A percentile compares a stretch with the other conserved stretches of the same genome.
These are phyloP conservation scores for Pelecanus crispus DNA, from an alignment of 2,113 vertebrate species.

Conservation along the genomic window DNA sequence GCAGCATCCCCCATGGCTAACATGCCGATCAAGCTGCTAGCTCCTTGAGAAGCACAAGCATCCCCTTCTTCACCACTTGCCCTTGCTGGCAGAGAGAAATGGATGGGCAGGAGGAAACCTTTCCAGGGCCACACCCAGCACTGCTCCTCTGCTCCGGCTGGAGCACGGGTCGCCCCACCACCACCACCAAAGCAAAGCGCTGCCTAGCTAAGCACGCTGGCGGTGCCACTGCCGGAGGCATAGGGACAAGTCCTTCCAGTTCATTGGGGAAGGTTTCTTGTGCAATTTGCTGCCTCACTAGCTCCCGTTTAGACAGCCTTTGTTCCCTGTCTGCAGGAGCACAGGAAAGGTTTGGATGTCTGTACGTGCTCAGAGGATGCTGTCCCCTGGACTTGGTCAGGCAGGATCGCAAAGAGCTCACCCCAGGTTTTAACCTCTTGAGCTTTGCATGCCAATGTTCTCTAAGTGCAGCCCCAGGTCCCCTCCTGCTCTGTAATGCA, in stretches of 20 bases:
- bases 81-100: not conserved
- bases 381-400: not conserved
- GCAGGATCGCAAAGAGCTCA: not conserved
- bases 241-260: conserved; percentile 64
- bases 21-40: not conserved
- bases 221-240: not conserved
- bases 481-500: not conserved
- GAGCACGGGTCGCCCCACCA: not conserved
- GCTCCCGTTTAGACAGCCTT: conserved; percentile 58
- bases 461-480: conserved; percentile 4
- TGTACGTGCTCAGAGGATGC: not conserved
- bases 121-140: not conserved
- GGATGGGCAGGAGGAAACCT: not conserved
- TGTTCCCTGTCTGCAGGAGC: not conserved
- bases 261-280: conserved; percentile 64
- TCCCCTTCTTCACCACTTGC: not conserved
- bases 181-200: not conserved
- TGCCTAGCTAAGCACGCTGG: not conserved
- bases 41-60: not conserved
- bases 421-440: not conserved
- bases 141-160: not conserved
- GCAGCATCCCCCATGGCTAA: not conserved
- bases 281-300: conserved; percentile 59
- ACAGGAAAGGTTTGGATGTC: not conserved
- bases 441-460: not conserved